A percentile compares a stretch with the other conserved stretches of the same genome.
Conservation (phyloP, 2,113 vertebrate species). For the Anguilla rostrata region DNA sequence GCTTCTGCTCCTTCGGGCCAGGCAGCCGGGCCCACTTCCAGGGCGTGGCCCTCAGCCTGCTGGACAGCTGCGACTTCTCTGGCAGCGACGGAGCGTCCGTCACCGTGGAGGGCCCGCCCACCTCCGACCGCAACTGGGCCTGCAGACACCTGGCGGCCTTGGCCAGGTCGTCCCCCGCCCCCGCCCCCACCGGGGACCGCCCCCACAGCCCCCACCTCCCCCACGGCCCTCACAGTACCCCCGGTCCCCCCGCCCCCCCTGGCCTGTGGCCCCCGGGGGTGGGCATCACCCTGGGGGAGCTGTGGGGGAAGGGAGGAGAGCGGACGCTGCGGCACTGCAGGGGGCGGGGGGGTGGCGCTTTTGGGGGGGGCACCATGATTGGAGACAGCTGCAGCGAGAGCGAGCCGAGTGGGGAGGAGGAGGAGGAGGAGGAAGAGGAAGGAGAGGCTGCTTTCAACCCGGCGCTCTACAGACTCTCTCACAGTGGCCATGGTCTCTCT, state of each 20-base stretch:
- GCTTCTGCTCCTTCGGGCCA: constrained; percentile 86
- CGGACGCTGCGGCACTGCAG: constrained; percentile 45
- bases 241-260: no score
- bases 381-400: constrained; percentile 73
- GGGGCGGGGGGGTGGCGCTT: constrained; percentile 50
- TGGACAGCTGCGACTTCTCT: constrained; percentile 87
- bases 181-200: constrained; percentile 22
- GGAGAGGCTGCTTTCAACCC: constrained; percentile 44
- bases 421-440: constrained; percentile 65
- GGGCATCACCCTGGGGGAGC: constrained; percentile 58
- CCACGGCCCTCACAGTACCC: no score
- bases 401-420: constrained; percentile 63
- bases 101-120: constrained; percentile 80
- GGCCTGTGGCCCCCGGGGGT: constrained; percentile 23
- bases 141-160: constrained; percentile 80
- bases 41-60: constrained; percentile 75
- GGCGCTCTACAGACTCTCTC: constrained; percentile 62
- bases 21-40: constrained; percentile 79
- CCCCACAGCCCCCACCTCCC: not conserved
- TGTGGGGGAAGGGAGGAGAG: constrained; percentile 45
- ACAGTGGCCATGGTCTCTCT: constrained; percentile 71
- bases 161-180: constrained; percentile 64
- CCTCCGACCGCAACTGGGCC: constrained; percentile 85
- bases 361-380: constrained; percentile 60
- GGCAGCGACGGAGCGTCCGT: constrained; percentile 84